These are phyloP conservation scores for Pedetes capensis DNA, from an alignment of 2,113 vertebrate species.

Conservation along the genomic window DNA sequence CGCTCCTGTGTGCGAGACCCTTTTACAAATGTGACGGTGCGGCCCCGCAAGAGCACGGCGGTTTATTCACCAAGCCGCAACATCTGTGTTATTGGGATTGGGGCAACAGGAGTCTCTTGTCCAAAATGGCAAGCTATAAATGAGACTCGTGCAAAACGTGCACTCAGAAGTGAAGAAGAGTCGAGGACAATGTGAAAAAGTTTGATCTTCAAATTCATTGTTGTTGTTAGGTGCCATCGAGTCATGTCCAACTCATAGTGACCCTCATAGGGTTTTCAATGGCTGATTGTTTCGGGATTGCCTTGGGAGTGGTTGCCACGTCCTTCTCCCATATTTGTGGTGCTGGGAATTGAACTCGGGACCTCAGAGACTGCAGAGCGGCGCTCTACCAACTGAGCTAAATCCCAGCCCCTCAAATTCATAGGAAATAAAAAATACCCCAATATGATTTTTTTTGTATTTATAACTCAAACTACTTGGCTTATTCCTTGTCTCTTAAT, in stretches of 20 bases:
- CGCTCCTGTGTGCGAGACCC: accelerated
- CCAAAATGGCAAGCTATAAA: not conserved
- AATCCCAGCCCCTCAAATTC: not conserved
- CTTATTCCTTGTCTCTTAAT: not conserved
- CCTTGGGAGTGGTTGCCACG: too few relatives aligned
- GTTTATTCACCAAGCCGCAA: not conserved
- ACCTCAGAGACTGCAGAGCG: too few relatives aligned
- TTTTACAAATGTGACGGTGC: not conserved
- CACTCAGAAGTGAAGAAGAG: not conserved
- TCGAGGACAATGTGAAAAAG: not conserved
- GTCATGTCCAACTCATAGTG: too few relatives aligned
- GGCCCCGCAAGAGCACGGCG: not conserved
- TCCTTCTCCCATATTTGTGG: too few relatives aligned
- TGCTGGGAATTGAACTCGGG: too few relatives aligned
- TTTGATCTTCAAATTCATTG: not conserved
- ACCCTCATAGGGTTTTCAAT: too few relatives aligned
- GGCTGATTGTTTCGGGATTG: too few relatives aligned
- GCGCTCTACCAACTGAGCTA: too few relatives aligned
- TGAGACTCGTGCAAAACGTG: too few relatives aligned
- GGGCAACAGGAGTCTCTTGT: not conserved
- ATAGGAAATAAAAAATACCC: not conserved
- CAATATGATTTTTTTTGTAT: not conserved
- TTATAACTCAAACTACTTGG: too few relatives aligned
- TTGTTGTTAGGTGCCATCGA: too few relatives aligned
- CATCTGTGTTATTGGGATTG: not conserved